These are phyloP conservation scores for Poeciliopsis occidentalis DNA, from an alignment of 2,113 vertebrate genomes.

Conservation along the genomic window DNA sequence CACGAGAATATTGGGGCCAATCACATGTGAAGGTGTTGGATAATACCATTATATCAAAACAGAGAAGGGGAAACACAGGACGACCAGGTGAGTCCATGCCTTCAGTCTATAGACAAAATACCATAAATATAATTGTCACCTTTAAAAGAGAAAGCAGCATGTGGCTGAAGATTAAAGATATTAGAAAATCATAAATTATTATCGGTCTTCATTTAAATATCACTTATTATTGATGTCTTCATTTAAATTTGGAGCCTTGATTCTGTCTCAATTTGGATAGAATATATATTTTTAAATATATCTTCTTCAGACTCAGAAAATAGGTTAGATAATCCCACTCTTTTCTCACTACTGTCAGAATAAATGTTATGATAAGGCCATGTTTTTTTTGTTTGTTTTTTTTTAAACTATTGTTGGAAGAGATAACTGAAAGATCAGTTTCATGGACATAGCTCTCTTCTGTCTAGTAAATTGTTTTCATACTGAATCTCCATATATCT, in stretches of 20 bases:
- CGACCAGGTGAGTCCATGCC: too few species aligned
- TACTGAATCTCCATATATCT: constrained; percentile 21
- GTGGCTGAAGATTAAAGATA: too few species aligned
- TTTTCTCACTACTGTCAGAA: constrained; percentile 51
- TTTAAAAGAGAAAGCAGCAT: too few species aligned
- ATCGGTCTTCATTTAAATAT: too few species aligned
- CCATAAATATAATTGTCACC: too few species aligned
- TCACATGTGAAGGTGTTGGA: too few species aligned
- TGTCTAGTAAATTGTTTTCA: constrained; percentile 14
- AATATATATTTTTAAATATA: constrained; percentile 53
- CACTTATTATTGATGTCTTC: constrained; percentile 35
- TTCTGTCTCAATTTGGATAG: constrained; percentile 49
- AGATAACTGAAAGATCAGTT: constrained; percentile 19
- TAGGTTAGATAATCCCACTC: constrained; percentile 51
- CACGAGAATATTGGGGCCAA: too few species aligned
- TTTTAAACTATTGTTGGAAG: constrained; percentile 7
- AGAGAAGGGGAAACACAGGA: too few species aligned
- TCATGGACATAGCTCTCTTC: constrained; percentile 19
- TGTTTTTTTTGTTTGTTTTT: background rate
- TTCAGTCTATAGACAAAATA: too few species aligned
- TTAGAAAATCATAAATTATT: too few species aligned
- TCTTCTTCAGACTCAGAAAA: constrained; percentile 38
- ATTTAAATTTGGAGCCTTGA: constrained; percentile 65
- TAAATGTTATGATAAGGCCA: constrained; percentile 30
- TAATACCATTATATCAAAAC: too few species aligned